Evolutionary conservation across 2,888 invertebrate genomes (phyloP).

Genomic region (Deilephila elpenor): DNA sequence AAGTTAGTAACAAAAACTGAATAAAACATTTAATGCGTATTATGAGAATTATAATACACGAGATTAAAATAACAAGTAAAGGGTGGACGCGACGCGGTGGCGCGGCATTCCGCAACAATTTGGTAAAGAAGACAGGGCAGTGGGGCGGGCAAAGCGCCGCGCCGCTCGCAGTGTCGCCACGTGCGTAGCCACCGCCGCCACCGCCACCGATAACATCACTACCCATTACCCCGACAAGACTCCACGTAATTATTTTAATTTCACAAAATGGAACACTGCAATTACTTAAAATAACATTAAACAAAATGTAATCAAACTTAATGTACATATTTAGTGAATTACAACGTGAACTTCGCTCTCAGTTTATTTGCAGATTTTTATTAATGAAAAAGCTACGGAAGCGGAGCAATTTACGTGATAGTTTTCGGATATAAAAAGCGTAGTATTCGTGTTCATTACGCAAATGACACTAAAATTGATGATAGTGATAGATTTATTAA

Average conservation of each 20-base stretch:
- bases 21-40: too few species aligned
- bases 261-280: constrained; percentile 46
- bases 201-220: constrained; percentile 3
- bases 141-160: constrained; percentile 7
- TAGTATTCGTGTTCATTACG: constrained; percentile 24
- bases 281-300: constrained; percentile 46
- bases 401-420: constrained; percentile 24
- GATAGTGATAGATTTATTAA: constrained; percentile 27
- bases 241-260: constrained; percentile 44
- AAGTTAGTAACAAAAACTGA: too few species aligned
- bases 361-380: constrained; percentile 18
- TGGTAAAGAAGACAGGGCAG: constrained; percentile 9
- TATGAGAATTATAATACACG: too few species aligned
- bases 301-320: constrained; percentile 25
- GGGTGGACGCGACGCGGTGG: not conserved
- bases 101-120: constrained; percentile 16
- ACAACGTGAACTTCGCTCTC: constrained; percentile 19
- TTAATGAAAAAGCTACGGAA: constrained; percentile 24
- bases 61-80: constrained; percentile 12
- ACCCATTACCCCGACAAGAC: not conserved
- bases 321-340: constrained; percentile 23
- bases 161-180: not conserved
- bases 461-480: constrained; percentile 29
- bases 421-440: constrained; percentile 23
- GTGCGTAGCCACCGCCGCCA: constrained; percentile 12